Evolutionary conservation across 1,140 invertebrate genomes (phyloP).

Genomic region (Drosophila watanabei): DNA sequence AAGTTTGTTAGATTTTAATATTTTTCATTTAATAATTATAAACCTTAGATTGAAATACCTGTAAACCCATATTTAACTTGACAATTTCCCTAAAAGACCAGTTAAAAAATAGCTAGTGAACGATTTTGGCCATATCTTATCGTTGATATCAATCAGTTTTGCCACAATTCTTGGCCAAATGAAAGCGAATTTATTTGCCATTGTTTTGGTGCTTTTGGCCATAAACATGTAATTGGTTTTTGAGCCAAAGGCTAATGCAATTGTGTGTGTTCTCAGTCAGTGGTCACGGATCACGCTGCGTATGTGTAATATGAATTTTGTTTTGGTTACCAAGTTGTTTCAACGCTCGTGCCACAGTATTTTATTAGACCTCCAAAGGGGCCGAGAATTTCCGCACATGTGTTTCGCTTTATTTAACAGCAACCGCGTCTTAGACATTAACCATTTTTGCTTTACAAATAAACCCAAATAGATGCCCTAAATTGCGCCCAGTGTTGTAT

Average conservation of each 20-base stretch:
- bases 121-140: conserved; percentile 67
- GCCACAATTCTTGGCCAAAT: conserved; percentile 12
- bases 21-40: neutral
- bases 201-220: conserved; percentile 29
- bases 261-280: conserved; percentile 19
- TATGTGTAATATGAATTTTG: conserved; percentile 59
- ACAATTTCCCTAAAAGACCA: conserved; percentile 21
- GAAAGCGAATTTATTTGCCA: conserved; percentile 59
- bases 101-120: conserved; percentile 48
- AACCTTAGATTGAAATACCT: neutral
- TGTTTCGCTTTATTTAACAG: conserved; percentile 67
- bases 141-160: conserved; percentile 59
- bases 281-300: conserved; percentile 51
- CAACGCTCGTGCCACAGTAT: conserved; percentile 11
- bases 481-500: conserved; percentile 64
- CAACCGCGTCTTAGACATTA: conserved; percentile 49
- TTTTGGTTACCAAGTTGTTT: conserved; percentile 33
- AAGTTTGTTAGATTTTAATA: neutral
- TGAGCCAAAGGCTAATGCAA: conserved; percentile 42
- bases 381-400: conserved; percentile 76
- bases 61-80: neutral
- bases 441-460: conserved; percentile 75
- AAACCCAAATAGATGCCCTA: conserved; percentile 76
- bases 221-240: conserved; percentile 68
- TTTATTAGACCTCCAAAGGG: conserved; percentile 26